Evolutionary conservation across 1,140 invertebrate genomes (phyloP), one percentile per base, ranked within the genome.

Genomic region (Galleria mellonella): DNA sequence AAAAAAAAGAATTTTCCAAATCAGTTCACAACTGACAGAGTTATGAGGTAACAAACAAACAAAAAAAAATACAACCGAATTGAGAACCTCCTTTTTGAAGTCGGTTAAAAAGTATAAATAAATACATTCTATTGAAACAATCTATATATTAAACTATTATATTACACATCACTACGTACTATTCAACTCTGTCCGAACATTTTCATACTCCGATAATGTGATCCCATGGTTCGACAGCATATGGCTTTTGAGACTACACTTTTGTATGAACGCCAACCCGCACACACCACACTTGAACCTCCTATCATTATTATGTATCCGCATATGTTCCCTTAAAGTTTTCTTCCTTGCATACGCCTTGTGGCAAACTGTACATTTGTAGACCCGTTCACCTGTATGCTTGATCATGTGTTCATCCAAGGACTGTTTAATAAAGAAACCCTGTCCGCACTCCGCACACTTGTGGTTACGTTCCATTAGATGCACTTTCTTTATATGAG

Each of bases 321-420:
- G 42, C 59, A 87, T 87, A 53, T 90, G 89, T 5, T 87, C 86
- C 13, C 86, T 71, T 0, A 90, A 17, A 0, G 87, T 89, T 14
- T 86, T 88, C 37, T 87, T 88, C 13, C 87, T 87, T 0, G 79
- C 56, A 36, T 88, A 89, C 8, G 83, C 81, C 32, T 87, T 89
- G 7, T 79, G 65, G 43, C 89, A 87, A 0, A 79, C 66, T 0
- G 64, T 62, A 43, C 84, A 87, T 31, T 75, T 70, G 30, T 70
- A 78, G 2, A 74, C 65, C 15, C 64, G 60, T 33, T 75, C 63
- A 0, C 78, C 77, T 7, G 72, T 76, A 58, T 82, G 77, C 27
- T 67, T 72, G 0, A 81, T 51, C 81, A 83, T 84, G 43, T 84
- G 81, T 8, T 77, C 72, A 8, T 79, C 68, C 14, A 84, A 47